Percentiles rank a stretch among this genome's conserved stretches.
phyloP scores from a whole-genome alignment of 2,888 invertebrate species.

The Peribatodes rhomboidaria region DNA sequence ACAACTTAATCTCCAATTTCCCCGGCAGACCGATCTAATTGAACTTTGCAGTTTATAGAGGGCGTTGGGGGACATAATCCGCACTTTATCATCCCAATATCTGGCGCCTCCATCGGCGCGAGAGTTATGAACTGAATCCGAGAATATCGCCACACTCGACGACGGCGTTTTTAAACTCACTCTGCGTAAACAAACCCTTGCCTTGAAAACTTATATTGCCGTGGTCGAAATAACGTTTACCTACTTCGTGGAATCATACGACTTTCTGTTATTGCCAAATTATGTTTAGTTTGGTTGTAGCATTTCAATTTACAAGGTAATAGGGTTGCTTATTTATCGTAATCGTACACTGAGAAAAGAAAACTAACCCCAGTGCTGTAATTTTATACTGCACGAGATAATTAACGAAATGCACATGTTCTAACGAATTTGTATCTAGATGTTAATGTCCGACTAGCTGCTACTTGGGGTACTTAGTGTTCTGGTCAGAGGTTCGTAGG shows the following conservation, averaged over 20 bases:
- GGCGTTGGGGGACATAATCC: slow-evolving; percentile 47
- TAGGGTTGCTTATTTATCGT: not conserved
- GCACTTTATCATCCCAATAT: slow-evolving; percentile 50
- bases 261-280: not conserved
- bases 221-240: slow-evolving; percentile 8
- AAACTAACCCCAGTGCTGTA: too few relatives aligned
- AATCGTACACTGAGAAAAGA: too few relatives aligned
- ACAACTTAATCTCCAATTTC: slow-evolving; percentile 49
- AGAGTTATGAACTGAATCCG: slow-evolving; percentile 46
- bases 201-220: slow-evolving; percentile 27
- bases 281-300: slow-evolving; percentile 3
- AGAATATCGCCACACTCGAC: slow-evolving; percentile 43
- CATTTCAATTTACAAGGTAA: not conserved
- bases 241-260: slow-evolving; percentile 4
- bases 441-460: too few relatives aligned
- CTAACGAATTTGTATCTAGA: too few relatives aligned
- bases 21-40: slow-evolving; percentile 46
- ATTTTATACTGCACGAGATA: too few relatives aligned
- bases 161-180: slow-evolving; percentile 39
- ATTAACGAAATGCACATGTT: too few relatives aligned
- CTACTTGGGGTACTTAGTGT: too few relatives aligned
- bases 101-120: slow-evolving; percentile 45
- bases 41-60: slow-evolving; percentile 50
- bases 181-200: slow-evolving; percentile 38
- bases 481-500: too few relatives aligned